phyloP scores from a whole-genome alignment of 2,113 vertebrate genomes.

The Catharus bicknelli region DNA sequence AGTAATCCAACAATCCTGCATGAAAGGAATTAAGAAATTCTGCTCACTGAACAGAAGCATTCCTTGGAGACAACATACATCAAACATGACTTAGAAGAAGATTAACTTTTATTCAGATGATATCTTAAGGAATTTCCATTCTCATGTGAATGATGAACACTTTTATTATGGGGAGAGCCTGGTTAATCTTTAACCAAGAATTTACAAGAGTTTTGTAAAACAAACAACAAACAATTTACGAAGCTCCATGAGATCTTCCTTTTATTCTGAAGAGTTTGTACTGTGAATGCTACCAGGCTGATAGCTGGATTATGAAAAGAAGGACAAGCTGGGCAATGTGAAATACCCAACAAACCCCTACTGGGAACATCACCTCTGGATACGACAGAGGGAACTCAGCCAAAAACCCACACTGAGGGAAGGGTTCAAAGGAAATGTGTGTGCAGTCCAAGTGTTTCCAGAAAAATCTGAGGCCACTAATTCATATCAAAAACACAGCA shows the following conservation, averaged over 20 bases:
- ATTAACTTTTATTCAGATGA: constrained; percentile 28
- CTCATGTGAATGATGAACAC: background rate
- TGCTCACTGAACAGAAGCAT: background rate
- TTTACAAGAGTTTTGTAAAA: constrained; percentile 38
- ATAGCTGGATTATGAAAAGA: background rate
- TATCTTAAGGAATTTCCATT: constrained; percentile 34
- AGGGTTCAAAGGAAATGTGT: background rate
- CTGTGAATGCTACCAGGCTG: background rate
- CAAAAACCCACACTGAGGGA: background rate
- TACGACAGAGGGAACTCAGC: background rate
- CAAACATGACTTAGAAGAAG: constrained; percentile 3
- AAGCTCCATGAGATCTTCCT: background rate
- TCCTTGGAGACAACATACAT: background rate
- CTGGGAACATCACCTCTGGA: background rate
- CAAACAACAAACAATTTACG: background rate
- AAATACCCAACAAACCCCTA: background rate
- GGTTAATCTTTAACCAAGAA: constrained; percentile 24
- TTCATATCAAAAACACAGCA: background rate
- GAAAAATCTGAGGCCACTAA: background rate
- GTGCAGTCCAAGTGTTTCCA: background rate
- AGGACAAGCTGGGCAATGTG: background rate
- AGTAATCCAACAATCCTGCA: background rate
- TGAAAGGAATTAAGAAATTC: background rate
- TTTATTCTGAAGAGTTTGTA: background rate
- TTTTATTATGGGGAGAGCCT: constrained; percentile 44